Conservation (phyloP, 2,888 invertebrate genomes). For the Cerceris ruficornis region DNA sequence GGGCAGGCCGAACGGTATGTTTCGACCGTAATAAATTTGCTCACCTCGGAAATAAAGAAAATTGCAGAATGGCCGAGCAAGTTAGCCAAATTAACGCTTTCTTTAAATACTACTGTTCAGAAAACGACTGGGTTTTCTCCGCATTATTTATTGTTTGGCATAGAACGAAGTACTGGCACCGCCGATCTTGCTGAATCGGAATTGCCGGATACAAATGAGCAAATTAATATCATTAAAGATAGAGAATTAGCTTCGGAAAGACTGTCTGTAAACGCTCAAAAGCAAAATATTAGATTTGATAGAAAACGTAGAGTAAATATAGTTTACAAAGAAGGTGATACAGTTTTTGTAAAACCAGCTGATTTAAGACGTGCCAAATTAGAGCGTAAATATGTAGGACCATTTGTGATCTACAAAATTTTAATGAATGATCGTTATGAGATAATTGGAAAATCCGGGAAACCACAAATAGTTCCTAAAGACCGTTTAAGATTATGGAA, state of each 20-base stretch:
- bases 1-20: conserved; percentile 17
- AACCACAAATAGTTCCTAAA: conserved; percentile 1
- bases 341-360: conserved; percentile 7
- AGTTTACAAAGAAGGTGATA: conserved; percentile 9
- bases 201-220: conserved; percentile 2
- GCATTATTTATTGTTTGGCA: conserved; percentile 3
- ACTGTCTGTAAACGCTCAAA: not conserved
- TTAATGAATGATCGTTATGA: conserved; percentile 4
- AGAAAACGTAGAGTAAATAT: conserved; percentile 2
- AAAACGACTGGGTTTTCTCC: conserved; percentile 17
- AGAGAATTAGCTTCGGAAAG: not conserved
- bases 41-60: conserved; percentile 2
- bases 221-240: not conserved
- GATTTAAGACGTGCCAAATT: not conserved
- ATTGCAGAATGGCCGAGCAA: conserved; percentile 16
- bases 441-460: conserved; percentile 6
- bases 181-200: not conserved
- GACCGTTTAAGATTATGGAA: conserved; percentile 6
- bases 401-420: not conserved
- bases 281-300: not conserved
- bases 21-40: conserved; percentile 2
- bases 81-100: not conserved
- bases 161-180: not conserved
- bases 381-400: conserved; percentile 10
- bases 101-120: conserved; percentile 13